phyloP scores from a whole-genome alignment of 2,888 invertebrate genomes.

The Pseudanteris insignis region DNA sequence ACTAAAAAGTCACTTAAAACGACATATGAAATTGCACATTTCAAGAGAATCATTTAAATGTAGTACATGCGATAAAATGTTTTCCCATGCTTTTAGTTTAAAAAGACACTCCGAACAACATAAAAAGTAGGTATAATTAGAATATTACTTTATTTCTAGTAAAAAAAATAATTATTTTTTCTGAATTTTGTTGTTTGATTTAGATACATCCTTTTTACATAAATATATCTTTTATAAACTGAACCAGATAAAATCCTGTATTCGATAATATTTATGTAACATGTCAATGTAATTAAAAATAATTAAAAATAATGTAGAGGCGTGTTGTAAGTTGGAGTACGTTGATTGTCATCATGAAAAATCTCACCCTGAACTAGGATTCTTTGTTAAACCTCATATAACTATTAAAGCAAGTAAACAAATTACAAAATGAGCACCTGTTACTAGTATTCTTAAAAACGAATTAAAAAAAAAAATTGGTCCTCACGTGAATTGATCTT shows the following conservation, averaged over 20 bases:
- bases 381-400: no score
- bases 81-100: slow-evolving; percentile 68
- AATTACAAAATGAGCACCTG: no score
- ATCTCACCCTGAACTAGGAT: no score
- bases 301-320: background rate
- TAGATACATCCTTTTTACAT: no score
- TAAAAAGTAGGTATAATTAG: slow-evolving; percentile 53
- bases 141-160: background rate
- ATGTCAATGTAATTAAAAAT: background rate
- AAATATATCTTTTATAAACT: no score
- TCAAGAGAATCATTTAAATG: slow-evolving; percentile 63
- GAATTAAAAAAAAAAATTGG: no score
- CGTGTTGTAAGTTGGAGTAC: no score
- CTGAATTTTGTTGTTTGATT: background rate
- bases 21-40: slow-evolving; percentile 59
- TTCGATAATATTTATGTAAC: background rate
- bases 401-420: no score
- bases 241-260: background rate
- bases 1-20: slow-evolving; percentile 60
- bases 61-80: slow-evolving; percentile 66
- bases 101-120: slow-evolving; percentile 69
- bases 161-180: background rate
- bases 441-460: no score
- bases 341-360: no score
- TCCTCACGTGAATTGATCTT: no score